phyloP scores from a whole-genome alignment of 1,140 invertebrate species.

The Drosophila trapezifrons region DNA sequence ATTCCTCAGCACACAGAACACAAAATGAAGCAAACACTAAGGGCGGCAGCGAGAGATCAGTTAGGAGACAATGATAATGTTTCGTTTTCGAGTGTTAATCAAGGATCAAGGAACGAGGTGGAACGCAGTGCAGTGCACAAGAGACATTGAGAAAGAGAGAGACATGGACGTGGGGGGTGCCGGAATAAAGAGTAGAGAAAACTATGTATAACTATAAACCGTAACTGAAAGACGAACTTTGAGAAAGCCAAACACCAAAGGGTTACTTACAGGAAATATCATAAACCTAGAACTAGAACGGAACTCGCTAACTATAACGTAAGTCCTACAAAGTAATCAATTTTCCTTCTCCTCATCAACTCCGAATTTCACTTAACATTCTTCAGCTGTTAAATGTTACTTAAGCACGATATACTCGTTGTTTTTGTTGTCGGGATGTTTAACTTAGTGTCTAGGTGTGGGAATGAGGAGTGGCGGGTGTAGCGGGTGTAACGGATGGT shows the following conservation, averaged over 20 bases:
- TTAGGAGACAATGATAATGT: slow-evolving; percentile 35
- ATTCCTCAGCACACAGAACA: slow-evolving; percentile 39
- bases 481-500: slow-evolving; percentile 18
- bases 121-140: slow-evolving; percentile 18
- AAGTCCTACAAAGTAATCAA: slow-evolving; percentile 21
- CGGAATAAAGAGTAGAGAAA: slow-evolving; percentile 21
- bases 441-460: slow-evolving; percentile 23
- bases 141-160: slow-evolving; percentile 9
- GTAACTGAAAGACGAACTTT: slow-evolving; percentile 32
- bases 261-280: slow-evolving; percentile 59
- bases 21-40: slow-evolving; percentile 45
- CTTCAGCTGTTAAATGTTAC: slow-evolving; percentile 47
- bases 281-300: slow-evolving; percentile 31
- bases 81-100: slow-evolving; percentile 34
- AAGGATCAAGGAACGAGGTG: slow-evolving; percentile 1
- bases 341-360: slow-evolving; percentile 64
- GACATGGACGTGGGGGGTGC: slow-evolving; percentile 14
- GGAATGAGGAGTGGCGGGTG: slow-evolving; percentile 17
- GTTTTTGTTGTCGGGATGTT: slow-evolving; percentile 16
- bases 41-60: slow-evolving; percentile 27
- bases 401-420: slow-evolving; percentile 30
- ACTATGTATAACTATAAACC: slow-evolving; percentile 30
- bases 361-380: slow-evolving; percentile 77
- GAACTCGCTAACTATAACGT: slow-evolving; percentile 62
- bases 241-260: slow-evolving; percentile 70